Conservation (phyloP, 2,113 vertebrate species). For the Amazona guildingii region DNA sequence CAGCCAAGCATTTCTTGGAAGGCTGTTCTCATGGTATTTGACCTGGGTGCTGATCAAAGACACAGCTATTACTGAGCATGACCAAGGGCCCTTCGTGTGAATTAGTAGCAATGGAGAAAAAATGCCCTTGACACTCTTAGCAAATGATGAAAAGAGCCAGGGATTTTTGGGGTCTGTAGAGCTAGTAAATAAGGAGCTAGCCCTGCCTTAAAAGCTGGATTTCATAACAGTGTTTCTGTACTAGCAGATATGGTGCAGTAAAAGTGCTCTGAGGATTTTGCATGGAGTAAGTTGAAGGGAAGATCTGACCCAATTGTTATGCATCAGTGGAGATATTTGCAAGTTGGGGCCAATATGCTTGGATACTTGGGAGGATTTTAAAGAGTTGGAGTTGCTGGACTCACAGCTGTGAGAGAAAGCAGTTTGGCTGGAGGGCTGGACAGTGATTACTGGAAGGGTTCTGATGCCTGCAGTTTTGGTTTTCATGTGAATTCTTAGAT, state of each 20-base stretch:
- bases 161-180: neutral
- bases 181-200: neutral
- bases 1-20: conserved; percentile 28
- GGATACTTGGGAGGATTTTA: neutral
- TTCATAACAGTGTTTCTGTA: neutral
- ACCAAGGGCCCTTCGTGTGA: neutral
- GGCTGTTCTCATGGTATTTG: conserved; percentile 33
- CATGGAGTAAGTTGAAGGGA: neutral
- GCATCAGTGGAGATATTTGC: neutral
- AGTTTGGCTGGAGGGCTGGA: neutral
- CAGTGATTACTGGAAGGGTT: neutral
- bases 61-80: conserved; percentile 6
- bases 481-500: conserved; percentile 5
- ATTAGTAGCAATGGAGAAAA: neutral
- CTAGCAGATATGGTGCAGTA: neutral
- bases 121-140: neutral
- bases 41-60: conserved; percentile 55
- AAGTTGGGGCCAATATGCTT: neutral
- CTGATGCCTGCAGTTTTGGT: neutral
- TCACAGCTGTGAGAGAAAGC: neutral
- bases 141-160: neutral
- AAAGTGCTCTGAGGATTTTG: neutral
- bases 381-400: neutral
- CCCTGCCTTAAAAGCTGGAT: neutral
- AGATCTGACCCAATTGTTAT: neutral